Conservation (phyloP, 2,797 vertebrate species). For the Smutsia temminckii region DNA sequence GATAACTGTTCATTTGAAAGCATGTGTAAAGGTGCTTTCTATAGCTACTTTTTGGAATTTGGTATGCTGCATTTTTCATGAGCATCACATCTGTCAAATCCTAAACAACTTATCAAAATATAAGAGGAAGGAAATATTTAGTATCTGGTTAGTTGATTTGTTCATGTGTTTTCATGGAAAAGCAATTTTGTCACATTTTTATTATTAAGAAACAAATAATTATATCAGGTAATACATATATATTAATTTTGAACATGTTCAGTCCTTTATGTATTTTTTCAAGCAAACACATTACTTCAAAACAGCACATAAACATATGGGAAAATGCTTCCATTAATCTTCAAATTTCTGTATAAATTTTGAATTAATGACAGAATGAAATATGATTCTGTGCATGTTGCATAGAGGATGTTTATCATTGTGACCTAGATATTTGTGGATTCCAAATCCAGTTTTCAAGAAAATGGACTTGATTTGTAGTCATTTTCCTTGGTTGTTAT, state of each 20-base stretch:
- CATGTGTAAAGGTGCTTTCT: neutral
- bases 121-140: neutral
- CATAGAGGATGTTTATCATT: conserved; percentile 12
- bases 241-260: neutral
- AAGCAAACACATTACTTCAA: neutral
- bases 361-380: conserved; percentile 29
- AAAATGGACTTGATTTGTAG: neutral
- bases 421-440: conserved; percentile 2
- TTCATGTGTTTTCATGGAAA: neutral
- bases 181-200: neutral
- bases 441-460: conserved; percentile 27
- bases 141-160: neutral
- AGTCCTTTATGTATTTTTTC: neutral
- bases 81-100: neutral
- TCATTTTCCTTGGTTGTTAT: neutral
- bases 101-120: neutral
- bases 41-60: neutral
- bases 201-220: neutral
- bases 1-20: neutral
- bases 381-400: conserved; percentile 11
- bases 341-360: conserved; percentile 28
- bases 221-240: neutral
- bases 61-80: neutral
- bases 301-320: neutral
- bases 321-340: neutral